Conservation (phyloP, 2,888 invertebrate species). For the Diaphora mendica region DNA sequence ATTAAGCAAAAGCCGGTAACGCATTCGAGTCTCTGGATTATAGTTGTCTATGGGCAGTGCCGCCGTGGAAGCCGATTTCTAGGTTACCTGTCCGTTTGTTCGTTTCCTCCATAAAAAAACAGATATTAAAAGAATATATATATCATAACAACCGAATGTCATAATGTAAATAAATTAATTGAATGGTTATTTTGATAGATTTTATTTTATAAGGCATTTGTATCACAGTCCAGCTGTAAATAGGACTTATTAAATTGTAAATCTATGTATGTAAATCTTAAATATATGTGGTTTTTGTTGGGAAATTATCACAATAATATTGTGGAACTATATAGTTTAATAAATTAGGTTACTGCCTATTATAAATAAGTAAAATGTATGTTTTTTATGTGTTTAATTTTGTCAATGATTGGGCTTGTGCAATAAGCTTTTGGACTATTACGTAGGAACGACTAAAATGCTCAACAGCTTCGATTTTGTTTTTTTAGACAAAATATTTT, state of each 20-base stretch:
- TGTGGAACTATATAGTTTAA: background rate
- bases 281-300: background rate
- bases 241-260: background rate
- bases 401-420: constrained; percentile 5
- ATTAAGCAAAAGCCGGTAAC: no score
- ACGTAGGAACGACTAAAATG: background rate
- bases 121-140: background rate
- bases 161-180: background rate
- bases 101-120: background rate
- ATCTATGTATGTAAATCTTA: no score
- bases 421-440: constrained; percentile 2
- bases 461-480: background rate
- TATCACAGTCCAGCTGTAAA: background rate
- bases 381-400: background rate
- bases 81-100: no score
- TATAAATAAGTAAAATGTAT: background rate
- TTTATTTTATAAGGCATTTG: background rate
- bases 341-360: background rate
- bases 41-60: no score
- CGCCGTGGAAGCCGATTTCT: no score
- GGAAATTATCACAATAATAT: background rate
- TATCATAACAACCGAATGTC: background rate
- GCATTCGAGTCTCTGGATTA: no score
- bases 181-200: background rate
- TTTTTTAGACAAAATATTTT: background rate